A percentile compares a stretch with the other conserved stretches of the same genome.
Conservation (phyloP, 1,140 invertebrate species). For the Caerostris extrusa region DNA sequence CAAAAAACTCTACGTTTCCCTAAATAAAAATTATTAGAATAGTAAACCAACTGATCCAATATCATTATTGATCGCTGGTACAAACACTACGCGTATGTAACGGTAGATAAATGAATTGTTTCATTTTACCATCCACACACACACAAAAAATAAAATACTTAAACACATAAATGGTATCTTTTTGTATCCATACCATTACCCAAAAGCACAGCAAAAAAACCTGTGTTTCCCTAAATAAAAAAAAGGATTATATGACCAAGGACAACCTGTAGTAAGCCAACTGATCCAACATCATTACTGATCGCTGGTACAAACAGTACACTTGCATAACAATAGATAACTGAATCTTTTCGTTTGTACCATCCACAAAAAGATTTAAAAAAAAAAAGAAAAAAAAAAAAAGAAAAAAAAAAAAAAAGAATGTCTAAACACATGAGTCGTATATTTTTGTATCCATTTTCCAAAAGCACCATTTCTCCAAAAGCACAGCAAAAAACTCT, state of each 20-base stretch:
- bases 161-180: too few species aligned
- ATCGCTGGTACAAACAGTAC: background rate
- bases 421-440: background rate
- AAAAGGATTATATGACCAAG: background rate
- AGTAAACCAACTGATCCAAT: background rate
- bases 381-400: too few species aligned
- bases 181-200: background rate
- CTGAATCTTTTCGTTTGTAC: too few species aligned
- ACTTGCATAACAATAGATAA: too few species aligned
- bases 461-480: background rate
- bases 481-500: background rate
- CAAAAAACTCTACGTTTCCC: background rate
- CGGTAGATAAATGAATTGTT: too few species aligned
- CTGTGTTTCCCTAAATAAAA: background rate
- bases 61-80: background rate
- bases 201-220: background rate
- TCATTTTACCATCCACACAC: too few species aligned
- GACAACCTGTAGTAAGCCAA: background rate
- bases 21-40: background rate
- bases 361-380: too few species aligned
- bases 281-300: background rate
- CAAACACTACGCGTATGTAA: background rate
- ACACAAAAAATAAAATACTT: too few species aligned
- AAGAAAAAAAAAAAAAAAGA: too few species aligned
- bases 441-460: background rate